Base-by-base conservation (phyloP, 2,888 invertebrate species). In the Eurois occulta region DNA sequence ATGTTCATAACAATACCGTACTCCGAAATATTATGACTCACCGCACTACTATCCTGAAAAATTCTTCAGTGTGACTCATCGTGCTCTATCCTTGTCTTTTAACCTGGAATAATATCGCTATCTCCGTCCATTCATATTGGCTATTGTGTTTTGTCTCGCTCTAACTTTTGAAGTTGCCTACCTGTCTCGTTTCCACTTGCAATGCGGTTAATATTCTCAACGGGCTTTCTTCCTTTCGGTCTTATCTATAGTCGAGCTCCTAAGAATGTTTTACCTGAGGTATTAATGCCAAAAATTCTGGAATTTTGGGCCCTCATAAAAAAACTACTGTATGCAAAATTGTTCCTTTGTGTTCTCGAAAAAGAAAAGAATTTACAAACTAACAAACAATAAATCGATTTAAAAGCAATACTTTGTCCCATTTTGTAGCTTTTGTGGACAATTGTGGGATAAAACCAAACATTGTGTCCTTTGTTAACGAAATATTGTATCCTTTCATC, bases 21-120 rank as follows among this genome's bases (percentile, higher is more conserved):
- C 71, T 64, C 41, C 65, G 10, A 72, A 69, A 28, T 71, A 55
- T 86, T 72, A 35, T 88, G 88, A 88, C 78, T 88, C 88, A 88
- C 64, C 52, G 62, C 32, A 48, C n/a, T 64, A 38, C 10, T 62
- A 81, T 80, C 75, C 86, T 80, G 73, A 87, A 88, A 81, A 80
- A 80, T 55, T 67, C 41, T 77, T 66, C 18, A 3, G 13, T 28
- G 64, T 89, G 89, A 89, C 80, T 89, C 89, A 89, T 38, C 6
- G 21, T 77, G 48, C 48, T 70, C 79, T 65, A 74, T 89, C 88
- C 80, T 83, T 86, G 76, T 88, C 75, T 55, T 58, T 77, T 77
- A 46, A 69, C 73, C 28, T n/a, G 62, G 28, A 41, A 72, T 72
- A 69, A 74, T 80, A 28, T 68, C 21, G 48, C 75, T 68, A 35